Conservation (phyloP, 2,888 invertebrate species). For the Ormia ochracea region DNA sequence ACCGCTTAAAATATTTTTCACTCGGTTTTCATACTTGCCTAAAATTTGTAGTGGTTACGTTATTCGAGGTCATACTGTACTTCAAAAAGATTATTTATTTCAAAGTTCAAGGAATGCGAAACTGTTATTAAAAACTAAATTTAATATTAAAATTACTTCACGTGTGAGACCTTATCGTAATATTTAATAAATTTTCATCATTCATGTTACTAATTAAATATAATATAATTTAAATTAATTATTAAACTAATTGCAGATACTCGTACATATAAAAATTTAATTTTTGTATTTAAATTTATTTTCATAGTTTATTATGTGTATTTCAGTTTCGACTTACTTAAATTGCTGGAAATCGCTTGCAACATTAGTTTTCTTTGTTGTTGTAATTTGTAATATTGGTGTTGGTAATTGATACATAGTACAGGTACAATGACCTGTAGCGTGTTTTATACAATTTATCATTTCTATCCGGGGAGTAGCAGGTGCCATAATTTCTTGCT, state of each 20-base stretch:
- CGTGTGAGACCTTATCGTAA: not conserved
- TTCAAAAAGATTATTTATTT: too few species aligned
- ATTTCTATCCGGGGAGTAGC: conserved; percentile 22
- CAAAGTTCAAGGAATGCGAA: too few species aligned
- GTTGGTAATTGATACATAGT: not conserved
- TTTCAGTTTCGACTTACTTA: not conserved
- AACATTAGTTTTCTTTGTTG: not conserved
- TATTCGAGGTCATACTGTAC: too few species aligned
- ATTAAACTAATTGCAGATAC: conserved; percentile 29
- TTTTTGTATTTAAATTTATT: conserved; percentile 17
- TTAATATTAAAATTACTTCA: not conserved
- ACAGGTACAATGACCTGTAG: conserved; percentile 46
- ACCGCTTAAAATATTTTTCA: too few species aligned
- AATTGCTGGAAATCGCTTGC: not conserved
- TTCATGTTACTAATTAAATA: conserved; percentile 25
- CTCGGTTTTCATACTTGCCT: too few species aligned
- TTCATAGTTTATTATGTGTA: not conserved
- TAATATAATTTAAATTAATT: conserved; percentile 23
- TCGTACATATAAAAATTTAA: conserved; percentile 31
- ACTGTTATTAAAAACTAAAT: too few species aligned
- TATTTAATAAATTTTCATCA: conserved; percentile 15
- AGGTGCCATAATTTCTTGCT: conserved; percentile 46
- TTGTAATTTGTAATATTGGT: not conserved
- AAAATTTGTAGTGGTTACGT: too few species aligned
- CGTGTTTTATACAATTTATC: conserved; percentile 37